Percentiles rank a stretch among this genome's conserved stretches.
Conservation (phyloP, 2,113 vertebrate genomes). For the Pristiophorus japonicus region DNA sequence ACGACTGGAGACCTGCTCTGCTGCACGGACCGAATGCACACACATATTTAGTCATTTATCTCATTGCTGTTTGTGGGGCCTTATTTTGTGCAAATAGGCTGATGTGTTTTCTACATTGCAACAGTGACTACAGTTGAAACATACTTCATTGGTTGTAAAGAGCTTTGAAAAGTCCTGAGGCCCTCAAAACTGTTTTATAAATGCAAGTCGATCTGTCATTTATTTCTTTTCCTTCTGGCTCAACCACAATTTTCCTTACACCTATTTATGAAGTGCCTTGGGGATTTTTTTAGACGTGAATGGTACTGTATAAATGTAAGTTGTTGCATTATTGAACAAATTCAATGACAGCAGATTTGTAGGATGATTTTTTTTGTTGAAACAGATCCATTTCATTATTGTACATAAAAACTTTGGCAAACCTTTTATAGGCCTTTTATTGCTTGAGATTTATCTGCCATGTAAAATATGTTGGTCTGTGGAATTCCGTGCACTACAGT, state of each 20-base stretch:
- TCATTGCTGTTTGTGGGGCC: too few species aligned
- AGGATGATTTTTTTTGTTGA: neutral
- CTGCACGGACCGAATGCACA: too few species aligned
- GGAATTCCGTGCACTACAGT: neutral
- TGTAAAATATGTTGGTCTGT: neutral
- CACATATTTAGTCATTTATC: too few species aligned
- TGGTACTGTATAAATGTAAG: neutral
- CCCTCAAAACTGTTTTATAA: neutral
- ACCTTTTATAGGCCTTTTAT: neutral
- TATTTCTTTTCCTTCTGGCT: neutral
- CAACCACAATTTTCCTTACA: neutral
- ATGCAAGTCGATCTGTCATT: neutral
- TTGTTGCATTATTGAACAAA: neutral
- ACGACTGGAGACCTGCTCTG: too few species aligned
- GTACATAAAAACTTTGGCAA: neutral
- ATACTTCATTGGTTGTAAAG: neutral
- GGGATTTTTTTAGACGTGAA: neutral
- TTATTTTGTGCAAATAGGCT: too few species aligned
- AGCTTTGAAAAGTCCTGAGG: neutral
- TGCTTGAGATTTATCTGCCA: neutral
- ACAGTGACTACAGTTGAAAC: neutral
- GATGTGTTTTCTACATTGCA: neutral
- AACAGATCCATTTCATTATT: constrained; percentile 13
- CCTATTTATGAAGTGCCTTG: neutral
- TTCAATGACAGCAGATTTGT: neutral